These are phyloP conservation scores for Notechis scutatus DNA, from an alignment of 2,113 vertebrate genomes.

Conservation along the genomic window DNA sequence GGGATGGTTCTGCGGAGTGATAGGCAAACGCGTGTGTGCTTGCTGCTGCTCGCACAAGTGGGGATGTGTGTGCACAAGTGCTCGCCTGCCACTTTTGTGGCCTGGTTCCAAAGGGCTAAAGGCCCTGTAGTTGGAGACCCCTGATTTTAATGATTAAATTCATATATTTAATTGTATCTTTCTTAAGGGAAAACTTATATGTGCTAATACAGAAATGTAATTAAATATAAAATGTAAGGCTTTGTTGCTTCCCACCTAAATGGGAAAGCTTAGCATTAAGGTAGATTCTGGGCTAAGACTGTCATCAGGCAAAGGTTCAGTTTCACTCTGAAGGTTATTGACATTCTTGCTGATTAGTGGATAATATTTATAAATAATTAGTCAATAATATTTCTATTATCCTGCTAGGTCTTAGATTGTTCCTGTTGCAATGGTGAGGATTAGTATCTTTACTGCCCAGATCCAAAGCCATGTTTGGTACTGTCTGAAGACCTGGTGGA, in stretches of 20 bases:
- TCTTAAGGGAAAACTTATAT: background rate
- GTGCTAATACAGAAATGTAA: background rate
- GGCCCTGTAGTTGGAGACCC: background rate
- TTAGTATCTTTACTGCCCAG: background rate
- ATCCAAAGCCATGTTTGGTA: background rate
- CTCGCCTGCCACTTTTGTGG: background rate
- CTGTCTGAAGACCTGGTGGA: background rate
- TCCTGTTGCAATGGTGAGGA: background rate
- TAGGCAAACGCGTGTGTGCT: background rate
- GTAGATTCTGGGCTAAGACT: background rate
- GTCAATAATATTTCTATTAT: background rate
- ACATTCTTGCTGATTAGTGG: background rate
- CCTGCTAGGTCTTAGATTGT: background rate
- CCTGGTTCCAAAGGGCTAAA: background rate
- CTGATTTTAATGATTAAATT: background rate
- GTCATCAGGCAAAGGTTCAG: background rate
- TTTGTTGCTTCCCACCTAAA: background rate
- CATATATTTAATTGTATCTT: background rate
- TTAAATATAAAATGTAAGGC: background rate
- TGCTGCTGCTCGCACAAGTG: background rate
- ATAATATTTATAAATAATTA: background rate
- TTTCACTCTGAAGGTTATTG: background rate
- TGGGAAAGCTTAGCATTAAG: conserved; percentile 9
- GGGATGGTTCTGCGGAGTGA: too few relatives aligned
- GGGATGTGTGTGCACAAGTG: background rate